These are phyloP conservation scores for Amphiprion ocellaris DNA, from an alignment of 2,113 vertebrate genomes.

Conservation along the genomic window DNA sequence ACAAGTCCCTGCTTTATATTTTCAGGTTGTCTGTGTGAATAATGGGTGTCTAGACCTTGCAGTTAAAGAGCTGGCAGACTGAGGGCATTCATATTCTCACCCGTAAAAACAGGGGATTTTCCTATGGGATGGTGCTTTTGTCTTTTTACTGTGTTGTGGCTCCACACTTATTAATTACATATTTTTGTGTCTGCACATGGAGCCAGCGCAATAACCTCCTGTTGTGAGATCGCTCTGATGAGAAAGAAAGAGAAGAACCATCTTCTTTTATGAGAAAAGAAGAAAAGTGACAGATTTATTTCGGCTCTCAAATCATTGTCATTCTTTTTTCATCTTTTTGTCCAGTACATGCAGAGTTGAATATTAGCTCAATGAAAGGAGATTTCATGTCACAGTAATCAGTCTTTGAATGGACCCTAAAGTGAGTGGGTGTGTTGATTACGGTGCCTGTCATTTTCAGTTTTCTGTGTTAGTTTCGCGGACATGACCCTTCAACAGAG, in stretches of 20 bases:
- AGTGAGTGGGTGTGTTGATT: conserved; percentile 65
- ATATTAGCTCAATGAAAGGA: conserved; percentile 69
- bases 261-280: neutral
- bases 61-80: conserved; percentile 55
- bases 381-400: conserved; percentile 58
- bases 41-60: conserved; percentile 55
- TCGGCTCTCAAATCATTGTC: conserved; percentile 46
- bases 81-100: conserved; percentile 23
- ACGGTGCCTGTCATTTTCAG: conserved; percentile 58
- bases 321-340: conserved; percentile 39
- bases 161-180: conserved; percentile 71
- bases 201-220: conserved; percentile 26
- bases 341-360: conserved; percentile 38
- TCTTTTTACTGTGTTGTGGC: conserved; percentile 48
- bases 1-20: conserved; percentile 46
- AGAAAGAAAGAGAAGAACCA: neutral
- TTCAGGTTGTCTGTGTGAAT: conserved; percentile 37
- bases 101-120: conserved; percentile 72
- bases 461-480: conserved; percentile 53
- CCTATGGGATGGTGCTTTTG: conserved; percentile 54
- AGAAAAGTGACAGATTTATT: conserved; percentile 52
- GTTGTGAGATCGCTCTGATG: conserved; percentile 5
- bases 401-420: conserved; percentile 39
- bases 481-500: conserved; percentile 58
- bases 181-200: conserved; percentile 48